These are phyloP conservation scores for Branchellion lobata DNA, from an alignment of 2,888 invertebrate species.

Conservation along the genomic window DNA sequence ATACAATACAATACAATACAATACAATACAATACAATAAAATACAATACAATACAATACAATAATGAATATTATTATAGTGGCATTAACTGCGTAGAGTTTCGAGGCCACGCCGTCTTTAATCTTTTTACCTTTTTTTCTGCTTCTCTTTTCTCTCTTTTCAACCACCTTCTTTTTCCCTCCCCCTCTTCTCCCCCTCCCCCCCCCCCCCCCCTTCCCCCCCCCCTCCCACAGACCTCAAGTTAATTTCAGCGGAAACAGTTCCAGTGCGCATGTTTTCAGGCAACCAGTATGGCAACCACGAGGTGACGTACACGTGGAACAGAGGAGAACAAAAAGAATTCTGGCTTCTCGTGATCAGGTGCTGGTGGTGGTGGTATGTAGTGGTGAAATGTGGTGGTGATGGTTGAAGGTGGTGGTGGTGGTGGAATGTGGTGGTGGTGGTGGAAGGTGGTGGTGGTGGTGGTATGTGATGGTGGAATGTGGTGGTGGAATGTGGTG, in stretches of 20 bases:
- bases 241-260: conserved; percentile 51
- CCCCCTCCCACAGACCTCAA: conserved; percentile 45
- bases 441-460: too few relatives aligned
- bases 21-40: too few relatives aligned
- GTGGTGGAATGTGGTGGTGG: too few relatives aligned
- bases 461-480: too few relatives aligned
- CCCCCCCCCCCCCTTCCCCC: not conserved
- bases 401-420: too few relatives aligned
- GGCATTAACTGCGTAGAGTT: too few relatives aligned
- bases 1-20: too few relatives aligned
- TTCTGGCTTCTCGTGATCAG: conserved; percentile 51
- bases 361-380: too few relatives aligned
- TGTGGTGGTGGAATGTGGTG: too few relatives aligned
- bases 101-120: not conserved
- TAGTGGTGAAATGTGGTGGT: too few relatives aligned
- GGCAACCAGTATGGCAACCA: conserved; percentile 53
- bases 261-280: conserved; percentile 53
- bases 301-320: conserved; percentile 54
- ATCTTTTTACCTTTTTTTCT: not conserved
- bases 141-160: not conserved
- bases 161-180: not conserved
- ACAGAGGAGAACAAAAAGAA: conserved; percentile 53
- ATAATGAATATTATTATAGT: too few relatives aligned
- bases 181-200: not conserved
- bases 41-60: too few relatives aligned